A percentile compares a stretch with the other conserved stretches of the same genome.
These are phyloP conservation scores for Monochamus saltuarius DNA, from an alignment of 1,140 invertebrate species.

Conservation along the genomic window DNA sequence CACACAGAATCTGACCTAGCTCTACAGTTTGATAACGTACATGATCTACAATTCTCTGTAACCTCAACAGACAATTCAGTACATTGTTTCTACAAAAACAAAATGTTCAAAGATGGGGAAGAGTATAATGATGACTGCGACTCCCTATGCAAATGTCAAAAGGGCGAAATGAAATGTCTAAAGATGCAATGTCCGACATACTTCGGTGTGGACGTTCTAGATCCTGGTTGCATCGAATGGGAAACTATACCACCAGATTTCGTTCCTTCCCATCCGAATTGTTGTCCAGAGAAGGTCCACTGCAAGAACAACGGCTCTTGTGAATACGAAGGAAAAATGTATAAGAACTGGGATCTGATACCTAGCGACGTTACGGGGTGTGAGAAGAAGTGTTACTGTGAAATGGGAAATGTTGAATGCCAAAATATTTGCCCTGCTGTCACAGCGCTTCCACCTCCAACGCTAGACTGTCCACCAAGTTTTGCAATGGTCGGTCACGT, in stretches of 20 bases:
- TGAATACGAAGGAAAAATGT: conserved; percentile 65
- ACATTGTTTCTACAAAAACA: conserved; percentile 60
- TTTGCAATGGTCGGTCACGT: conserved; percentile 66
- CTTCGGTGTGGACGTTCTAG: conserved; percentile 78
- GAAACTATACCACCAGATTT: conserved; percentile 73
- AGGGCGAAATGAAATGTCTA: conserved; percentile 68
- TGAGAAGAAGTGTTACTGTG: conserved; percentile 82
- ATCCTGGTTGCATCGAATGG: conserved; percentile 82
- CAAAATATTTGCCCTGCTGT: conserved; percentile 75
- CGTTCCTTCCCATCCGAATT: conserved; percentile 71
- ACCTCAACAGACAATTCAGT: conserved; percentile 10
- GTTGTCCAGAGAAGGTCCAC: conserved; percentile 75
- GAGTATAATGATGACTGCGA: conserved; percentile 75
- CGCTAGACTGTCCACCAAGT: conserved; percentile 67
- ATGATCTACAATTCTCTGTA: conserved; percentile 14
- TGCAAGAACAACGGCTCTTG: conserved; percentile 80
- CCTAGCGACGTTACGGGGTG: conserved; percentile 71
- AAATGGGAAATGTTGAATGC: conserved; percentile 83
- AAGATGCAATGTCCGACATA: conserved; percentile 79
- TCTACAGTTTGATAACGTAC: too few relatives aligned
- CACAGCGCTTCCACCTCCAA: conserved; percentile 68
- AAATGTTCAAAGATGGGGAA: conserved; percentile 55
- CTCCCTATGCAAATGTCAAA: conserved; percentile 69
- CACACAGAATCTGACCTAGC: too few relatives aligned
- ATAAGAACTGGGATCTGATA: conserved; percentile 58